Evolutionary conservation across 2,888 invertebrate genomes (phyloP).

Genomic region (Rambutsinella grinnellia): DNA sequence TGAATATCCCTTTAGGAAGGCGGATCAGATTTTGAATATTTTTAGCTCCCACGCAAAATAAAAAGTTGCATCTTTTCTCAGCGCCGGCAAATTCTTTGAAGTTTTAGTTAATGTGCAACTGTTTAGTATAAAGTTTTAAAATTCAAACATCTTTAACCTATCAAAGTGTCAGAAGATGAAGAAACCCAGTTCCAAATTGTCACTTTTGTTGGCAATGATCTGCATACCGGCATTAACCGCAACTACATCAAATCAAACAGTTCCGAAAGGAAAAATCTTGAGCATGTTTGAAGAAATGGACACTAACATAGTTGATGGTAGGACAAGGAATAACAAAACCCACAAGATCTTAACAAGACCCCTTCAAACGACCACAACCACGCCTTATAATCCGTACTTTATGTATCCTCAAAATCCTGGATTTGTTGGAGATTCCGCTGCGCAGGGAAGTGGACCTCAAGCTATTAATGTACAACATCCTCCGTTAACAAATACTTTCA

Average conservation of each 20-base stretch:
- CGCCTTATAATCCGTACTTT: constrained; percentile 25
- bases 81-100: no score
- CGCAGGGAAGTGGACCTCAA: constrained; percentile 52
- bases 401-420: constrained; percentile 26
- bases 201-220: no score
- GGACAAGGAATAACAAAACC: constrained; percentile 28
- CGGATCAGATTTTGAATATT: no score
- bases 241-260: neutral
- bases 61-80: no score
- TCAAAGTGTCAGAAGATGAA: no score
- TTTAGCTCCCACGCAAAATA: no score
- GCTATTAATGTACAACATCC: constrained; percentile 36
- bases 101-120: no score
- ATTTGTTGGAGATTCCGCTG: constrained; percentile 29
- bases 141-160: no score
- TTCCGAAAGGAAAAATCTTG: constrained; percentile 27
- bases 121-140: no score
- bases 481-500: neutral
- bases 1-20: no score
- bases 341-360: constrained; percentile 32
- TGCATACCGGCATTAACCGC: neutral
- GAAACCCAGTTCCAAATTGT: no score
- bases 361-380: constrained; percentile 14
- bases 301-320: constrained; percentile 9
- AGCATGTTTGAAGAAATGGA: constrained; percentile 19